These are phyloP conservation scores for Drosophila cognata DNA, from an alignment of 2,888 invertebrate genomes.

Conservation along the genomic window DNA sequence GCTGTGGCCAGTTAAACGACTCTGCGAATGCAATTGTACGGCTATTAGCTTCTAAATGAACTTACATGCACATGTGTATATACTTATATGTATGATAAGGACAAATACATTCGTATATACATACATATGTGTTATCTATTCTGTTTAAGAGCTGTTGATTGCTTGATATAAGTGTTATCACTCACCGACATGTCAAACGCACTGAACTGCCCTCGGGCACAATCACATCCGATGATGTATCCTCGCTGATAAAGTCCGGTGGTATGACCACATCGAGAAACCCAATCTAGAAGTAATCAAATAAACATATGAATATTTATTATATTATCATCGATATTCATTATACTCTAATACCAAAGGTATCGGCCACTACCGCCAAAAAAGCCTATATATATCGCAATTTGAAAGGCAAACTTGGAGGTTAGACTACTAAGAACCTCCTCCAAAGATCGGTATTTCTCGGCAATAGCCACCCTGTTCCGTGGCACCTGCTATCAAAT, in stretches of 20 bases:
- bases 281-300: conserved; percentile 88
- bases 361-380: not conserved
- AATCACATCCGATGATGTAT: conserved; percentile 95
- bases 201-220: conserved; percentile 93
- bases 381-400: not conserved
- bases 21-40: conserved; percentile 10
- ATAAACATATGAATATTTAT: not conserved
- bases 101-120: not conserved
- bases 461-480: too few species aligned
- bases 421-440: not conserved
- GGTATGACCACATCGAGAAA: conserved; percentile 94
- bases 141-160: not conserved
- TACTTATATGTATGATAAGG: conserved; percentile 1
- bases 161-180: conserved; percentile 20
- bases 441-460: not conserved
- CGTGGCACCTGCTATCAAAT: not conserved
- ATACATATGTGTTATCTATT: conserved; percentile 4
- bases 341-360: not conserved
- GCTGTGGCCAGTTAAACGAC: conserved; percentile 26
- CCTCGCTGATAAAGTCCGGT: conserved; percentile 94
- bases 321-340: not conserved
- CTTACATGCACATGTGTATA: conserved; percentile 10
- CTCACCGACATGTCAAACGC: conserved; percentile 87
- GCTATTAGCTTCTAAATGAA: conserved; percentile 31
- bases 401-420: not conserved